Conservation (phyloP, 2,888 invertebrate species). For the Eubasilissa splendida region DNA sequence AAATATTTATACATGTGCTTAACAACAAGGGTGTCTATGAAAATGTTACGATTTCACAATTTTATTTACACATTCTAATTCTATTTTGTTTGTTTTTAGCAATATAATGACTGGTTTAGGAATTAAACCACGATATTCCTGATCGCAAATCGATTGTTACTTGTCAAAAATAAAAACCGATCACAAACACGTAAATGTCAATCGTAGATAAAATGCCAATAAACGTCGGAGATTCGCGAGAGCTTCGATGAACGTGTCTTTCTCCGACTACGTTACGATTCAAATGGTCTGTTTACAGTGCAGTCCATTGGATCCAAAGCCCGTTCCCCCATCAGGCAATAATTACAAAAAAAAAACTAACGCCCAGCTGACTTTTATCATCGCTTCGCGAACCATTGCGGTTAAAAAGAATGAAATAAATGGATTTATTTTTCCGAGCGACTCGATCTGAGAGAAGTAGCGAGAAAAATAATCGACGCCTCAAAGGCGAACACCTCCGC, state of each 20-base stretch:
- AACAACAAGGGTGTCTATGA: no score
- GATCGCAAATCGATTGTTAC: no score
- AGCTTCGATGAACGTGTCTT: conserved; percentile 19
- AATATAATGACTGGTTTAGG: no score
- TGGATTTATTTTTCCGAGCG: conserved; percentile 36
- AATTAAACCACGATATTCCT: no score
- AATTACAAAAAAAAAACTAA: conserved; percentile 39
- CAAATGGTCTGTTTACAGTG: conserved; percentile 30
- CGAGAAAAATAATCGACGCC: conserved; percentile 7
- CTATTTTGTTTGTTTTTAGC: no score
- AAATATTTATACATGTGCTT: no score
- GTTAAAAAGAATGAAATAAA: conserved; percentile 42
- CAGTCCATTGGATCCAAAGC: conserved; percentile 14
- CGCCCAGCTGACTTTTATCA: conserved; percentile 47
- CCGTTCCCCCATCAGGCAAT: conserved; percentile 21
- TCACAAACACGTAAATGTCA: not conserved
- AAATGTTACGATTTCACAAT: no score
- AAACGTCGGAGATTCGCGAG: not conserved
- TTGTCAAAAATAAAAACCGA: no score
- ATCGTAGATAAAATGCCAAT: conserved; percentile 13
- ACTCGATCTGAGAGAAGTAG: not conserved
- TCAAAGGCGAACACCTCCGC: conserved; percentile 12
- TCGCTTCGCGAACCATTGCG: conserved; percentile 50
- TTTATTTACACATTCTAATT: no score
- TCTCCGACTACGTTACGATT: conserved; percentile 5